Evolutionary conservation across 1,140 invertebrate genomes (phyloP), one percentile per base, ranked within the genome.

Genomic region (Samia ricini): DNA sequence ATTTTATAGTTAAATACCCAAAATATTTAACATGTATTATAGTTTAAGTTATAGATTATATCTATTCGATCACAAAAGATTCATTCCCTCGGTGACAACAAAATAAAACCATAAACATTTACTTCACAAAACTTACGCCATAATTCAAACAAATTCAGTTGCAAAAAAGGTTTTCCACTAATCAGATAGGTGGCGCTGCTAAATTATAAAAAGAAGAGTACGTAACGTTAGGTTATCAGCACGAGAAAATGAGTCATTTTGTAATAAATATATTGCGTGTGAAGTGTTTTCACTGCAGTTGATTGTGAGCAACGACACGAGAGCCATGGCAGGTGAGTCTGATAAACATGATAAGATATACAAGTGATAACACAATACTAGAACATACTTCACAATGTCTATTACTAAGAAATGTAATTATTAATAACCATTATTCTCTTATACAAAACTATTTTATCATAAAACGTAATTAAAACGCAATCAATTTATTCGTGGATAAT

Each of bases 301-400:
- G 63, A 60, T 64, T 59, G 49, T 60, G 51, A 71, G 54, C 66
- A 60, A 60, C 24, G 58, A 26, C 20, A 58, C 54, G 24, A 62
- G 36, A 55, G 50, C 55, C 62, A 76, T 76, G 74, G 71, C 74
- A 73, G 68, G 72, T 72, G 54, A 75, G 71, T 66, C 51, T 21
- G 55, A 59, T 62, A 63, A 56, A 42, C 33, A 12, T 15, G 33
- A 42, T 42, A 42, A 42, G 10, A 42, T 10, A 42, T 42, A 42
- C n/a, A 51, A 58, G 8, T 69, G 72, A 70, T 73, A 65, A 68
- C 62, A 68, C 55, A 20, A 33, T 56, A 52, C 60, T 57, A 66
- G 63, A 72, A 57, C 68, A 66, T 51, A 65, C 60, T 60, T 36
- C 10, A 42, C 33, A 42, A 10, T 15, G n/a, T n/a, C n/a, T 42